Conservation (phyloP, 2,113 vertebrate genomes). For the Cricetomys ansorgei region DNA sequence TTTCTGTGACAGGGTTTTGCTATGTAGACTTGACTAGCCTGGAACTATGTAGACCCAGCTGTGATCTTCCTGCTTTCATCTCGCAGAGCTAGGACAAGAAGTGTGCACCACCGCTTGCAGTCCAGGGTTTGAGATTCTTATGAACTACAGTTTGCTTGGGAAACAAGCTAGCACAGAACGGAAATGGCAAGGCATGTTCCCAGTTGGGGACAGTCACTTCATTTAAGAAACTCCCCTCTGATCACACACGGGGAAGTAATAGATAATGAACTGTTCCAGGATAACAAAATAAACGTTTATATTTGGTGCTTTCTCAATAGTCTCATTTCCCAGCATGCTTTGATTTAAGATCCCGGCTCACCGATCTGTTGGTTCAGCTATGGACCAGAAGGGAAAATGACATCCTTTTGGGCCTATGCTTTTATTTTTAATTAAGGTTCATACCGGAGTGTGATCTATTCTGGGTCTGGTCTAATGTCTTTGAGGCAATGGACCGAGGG, state of each 20-base stretch:
- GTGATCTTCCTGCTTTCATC: background rate
- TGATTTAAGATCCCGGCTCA: background rate
- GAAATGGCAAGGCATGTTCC: background rate
- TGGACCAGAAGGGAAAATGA: background rate
- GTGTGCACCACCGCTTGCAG: background rate
- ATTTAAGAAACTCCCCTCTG: background rate
- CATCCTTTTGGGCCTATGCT: background rate
- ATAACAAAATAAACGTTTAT: background rate
- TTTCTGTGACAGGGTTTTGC: background rate
- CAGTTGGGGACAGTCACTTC: background rate
- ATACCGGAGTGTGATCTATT: conserved; percentile 19
- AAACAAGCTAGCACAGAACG: conserved; percentile 20
- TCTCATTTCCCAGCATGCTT: background rate
- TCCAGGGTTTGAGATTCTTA: background rate
- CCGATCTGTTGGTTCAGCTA: background rate
- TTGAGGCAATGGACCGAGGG: conserved; percentile 40
- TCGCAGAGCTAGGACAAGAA: background rate
- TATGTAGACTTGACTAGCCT: background rate
- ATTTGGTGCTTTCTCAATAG: background rate
- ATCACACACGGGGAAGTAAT: background rate
- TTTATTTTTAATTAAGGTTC: conserved; percentile 68
- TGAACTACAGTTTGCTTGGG: background rate
- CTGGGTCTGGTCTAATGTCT: conserved; percentile 51
- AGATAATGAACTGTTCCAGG: background rate
- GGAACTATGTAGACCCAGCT: background rate